Evolutionary conservation across 2,888 invertebrate species (phyloP).

Genomic region (Tipula vernalis): DNA sequence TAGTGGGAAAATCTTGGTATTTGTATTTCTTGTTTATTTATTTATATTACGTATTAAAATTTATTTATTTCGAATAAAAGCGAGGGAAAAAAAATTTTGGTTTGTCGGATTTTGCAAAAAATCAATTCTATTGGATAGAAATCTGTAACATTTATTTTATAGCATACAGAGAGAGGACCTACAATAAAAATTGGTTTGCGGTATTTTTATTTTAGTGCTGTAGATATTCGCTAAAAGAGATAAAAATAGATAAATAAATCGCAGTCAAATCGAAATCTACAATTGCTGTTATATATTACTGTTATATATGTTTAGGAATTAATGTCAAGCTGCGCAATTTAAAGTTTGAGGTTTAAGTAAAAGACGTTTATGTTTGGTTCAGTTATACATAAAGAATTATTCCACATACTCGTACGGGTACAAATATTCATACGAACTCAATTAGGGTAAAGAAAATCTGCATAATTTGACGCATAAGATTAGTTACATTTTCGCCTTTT

Average conservation of each 20-base stretch:
- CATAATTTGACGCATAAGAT: no score
- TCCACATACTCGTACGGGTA: not conserved
- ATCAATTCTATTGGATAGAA: not conserved
- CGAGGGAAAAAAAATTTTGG: not conserved
- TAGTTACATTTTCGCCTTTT: no score
- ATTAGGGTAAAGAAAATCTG: no score
- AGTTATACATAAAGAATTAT: not conserved
- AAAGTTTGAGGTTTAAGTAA: not conserved
- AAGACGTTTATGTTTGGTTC: not conserved
- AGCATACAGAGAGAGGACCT: not conserved
- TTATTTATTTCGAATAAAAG: not conserved
- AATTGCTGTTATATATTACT: not conserved
- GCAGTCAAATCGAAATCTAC: not conserved
- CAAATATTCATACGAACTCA: no score
- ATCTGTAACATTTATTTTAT: not conserved
- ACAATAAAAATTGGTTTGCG: not conserved
- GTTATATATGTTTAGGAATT: not conserved
- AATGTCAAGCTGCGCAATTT: not conserved
- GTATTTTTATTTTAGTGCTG: not conserved
- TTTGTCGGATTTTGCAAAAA: not conserved
- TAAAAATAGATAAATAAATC: not conserved
- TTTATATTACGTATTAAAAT: not conserved
- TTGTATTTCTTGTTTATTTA: not conserved
- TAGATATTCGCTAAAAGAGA: not conserved
- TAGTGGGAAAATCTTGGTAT: not conserved